Base-by-base conservation (phyloP, 1,140 invertebrate species). In the Rhopalosiphum maidis region DNA sequence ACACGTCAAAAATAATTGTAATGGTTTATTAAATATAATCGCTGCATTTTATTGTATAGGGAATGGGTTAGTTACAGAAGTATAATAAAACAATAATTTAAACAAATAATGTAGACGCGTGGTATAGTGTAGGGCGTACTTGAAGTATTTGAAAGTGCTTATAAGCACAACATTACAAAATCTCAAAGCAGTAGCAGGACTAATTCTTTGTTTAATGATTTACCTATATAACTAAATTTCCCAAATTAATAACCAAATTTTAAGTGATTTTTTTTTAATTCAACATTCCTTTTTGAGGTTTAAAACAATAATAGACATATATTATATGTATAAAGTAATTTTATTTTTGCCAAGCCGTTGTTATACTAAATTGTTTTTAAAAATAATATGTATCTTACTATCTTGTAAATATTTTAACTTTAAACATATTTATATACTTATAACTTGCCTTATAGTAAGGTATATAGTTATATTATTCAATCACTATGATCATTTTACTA, bases 71-170 rank as follows among this genome's bases (percentile, higher is more conserved):
- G 41, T 41, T 41, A 23, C 83, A 41, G 41, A 43, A 23, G 41
- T 85, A 77, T 77, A 77, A 77, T 77, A 77, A 77, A 77, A 77
- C 60, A 77, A 77, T 77, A 77, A 77, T 77, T n/a, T 77, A 77
- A 77, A n/a, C n/a, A 77, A 77, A 77, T n/a, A 77, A 35, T 6
- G 30, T n/a, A 77, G 48, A n/a, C 15, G 60, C 60, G 60, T 35
- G n/a, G 15, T 77, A 11, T 30, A 77, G n/a, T 6, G 30, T n/a
- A n/a, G 60, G 60, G 60, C 3, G 41, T n/a, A 77, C 30, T 77
- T 77, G 15, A 77, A n/a, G 15, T 77, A 77, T 77, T 77, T n/a
- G 15, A 77, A n/a, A n/a, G 60, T 77, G 60, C n/a, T 77, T 77
- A 77, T 77, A 77, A 77, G 15, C 60, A 77, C 60, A 68, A 68